Base-by-base conservation (phyloP, 2,113 vertebrate species). In the Elgaria multicarinata region DNA sequence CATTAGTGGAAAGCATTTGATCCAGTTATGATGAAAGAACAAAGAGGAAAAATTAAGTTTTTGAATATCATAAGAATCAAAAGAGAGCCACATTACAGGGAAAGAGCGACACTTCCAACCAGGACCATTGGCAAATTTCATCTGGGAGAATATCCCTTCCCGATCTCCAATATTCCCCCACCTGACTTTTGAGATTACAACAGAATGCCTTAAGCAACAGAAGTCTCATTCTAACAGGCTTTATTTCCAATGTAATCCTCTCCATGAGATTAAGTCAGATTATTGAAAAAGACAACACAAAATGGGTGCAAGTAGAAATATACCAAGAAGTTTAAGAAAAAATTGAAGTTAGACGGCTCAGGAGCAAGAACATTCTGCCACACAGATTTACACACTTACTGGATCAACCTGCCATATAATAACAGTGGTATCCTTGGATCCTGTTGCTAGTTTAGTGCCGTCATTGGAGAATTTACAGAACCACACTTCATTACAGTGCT, bases 401-500 rank as follows among this genome's bases (percentile, higher is more conserved):
- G 97, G 95, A 96, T 99, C 98, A 74, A 99, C 98, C 84, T 99
- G 99, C 99, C 99, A 99, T 94, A 99, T 97, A 90, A 99, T 99
- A 92, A 99, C 98, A 80, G 99, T 99, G 77, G 99, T 99, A 94
- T 99, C 99, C 97, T 99, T 99, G 89, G 99, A 99, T 93, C 99
- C 99, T 6, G 98, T 99, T 91, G 99, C 99, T 97, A 99, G 96
- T 97, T 99, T 99, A 95, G 98, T 99, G 97, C 99, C 99, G 0
- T 99, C 98, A 0, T 99, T 99, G 94, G 99, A 99, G 95, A 99
- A 99, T 95, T 99, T 99, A 97, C 99, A 99, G 97, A 99, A 99
- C 99, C 99, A 99, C 42, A 99, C 99, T 96, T 99, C 99, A 79
- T 99, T 99, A 96, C 99, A 99, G 96, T 99, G 99, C 91, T 99